Percentiles rank a stretch among this genome's conserved stretches.
Evolutionary conservation across 1,140 invertebrate species (phyloP).

Genomic region (silkworm (Bombyx mori)): ASM3026992v2 NC_085122.1:6305001-6305500

Average conservation of each 20-base stretch:
- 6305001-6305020: too few relatives aligned
- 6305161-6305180: neutral
- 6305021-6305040: too few relatives aligned
- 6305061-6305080: too few relatives aligned
- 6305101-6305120: neutral
- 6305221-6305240: conserved; percentile 54
- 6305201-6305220: conserved; percentile 23
- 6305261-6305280: conserved; percentile 80
- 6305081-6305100: too few relatives aligned
- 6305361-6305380: conserved; percentile 75
- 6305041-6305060: too few relatives aligned
- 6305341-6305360: conserved; percentile 73
- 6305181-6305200: conserved; percentile 7
- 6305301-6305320: conserved; percentile 73
- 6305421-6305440: neutral
- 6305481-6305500: too few relatives aligned
- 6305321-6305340: conserved; percentile 63
- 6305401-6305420: conserved; percentile 4
- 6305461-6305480: too few relatives aligned
- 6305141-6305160: neutral
- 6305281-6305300: conserved; percentile 82
- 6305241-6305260: conserved; percentile 62
- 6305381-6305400: conserved; percentile 79
- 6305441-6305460: too few relatives aligned
- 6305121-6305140: neutral